A percentile compares a stretch with the other conserved stretches of the same genome.
phyloP scores from a whole-genome alignment of 37 sponge, comb jelly and placozoan species.

The Axinella damicornis region DNA sequence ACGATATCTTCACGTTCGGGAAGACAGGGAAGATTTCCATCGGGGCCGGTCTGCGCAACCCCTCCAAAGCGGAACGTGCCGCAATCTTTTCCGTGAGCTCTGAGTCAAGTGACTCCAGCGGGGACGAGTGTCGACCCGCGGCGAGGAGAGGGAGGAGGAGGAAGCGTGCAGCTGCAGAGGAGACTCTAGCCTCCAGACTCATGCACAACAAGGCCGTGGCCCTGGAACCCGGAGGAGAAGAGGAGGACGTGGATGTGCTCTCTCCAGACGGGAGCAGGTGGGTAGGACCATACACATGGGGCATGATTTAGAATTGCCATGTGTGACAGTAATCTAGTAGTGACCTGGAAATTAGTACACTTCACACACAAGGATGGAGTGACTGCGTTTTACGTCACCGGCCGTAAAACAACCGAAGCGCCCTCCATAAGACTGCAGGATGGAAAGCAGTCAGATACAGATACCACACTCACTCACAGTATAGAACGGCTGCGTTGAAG shows the following conservation, averaged over 20 bases:
- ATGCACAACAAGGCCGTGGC: constrained; percentile 9
- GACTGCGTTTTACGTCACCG: no score
- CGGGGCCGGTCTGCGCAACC: not conserved
- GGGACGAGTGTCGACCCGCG: not conserved
- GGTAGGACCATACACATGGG: not conserved
- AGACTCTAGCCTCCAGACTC: not conserved
- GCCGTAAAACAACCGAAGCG: no score
- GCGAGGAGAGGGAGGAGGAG: not conserved
- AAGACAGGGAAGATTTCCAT: not conserved
- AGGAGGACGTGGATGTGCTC: not conserved
- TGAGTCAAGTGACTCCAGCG: not conserved
- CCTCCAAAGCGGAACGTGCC: not conserved
- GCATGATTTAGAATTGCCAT: not conserved
- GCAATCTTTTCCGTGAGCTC: not conserved
- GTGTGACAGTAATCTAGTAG: no score
- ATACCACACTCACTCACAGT: no score
- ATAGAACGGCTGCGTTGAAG: no score
- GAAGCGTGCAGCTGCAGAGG: not conserved
- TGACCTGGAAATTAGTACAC: no score
- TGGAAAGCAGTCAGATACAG: no score
- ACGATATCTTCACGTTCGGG: not conserved
- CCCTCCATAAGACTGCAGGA: no score
- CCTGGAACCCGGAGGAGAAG: not conserved
- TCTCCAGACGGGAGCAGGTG: not conserved
- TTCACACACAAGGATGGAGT: no score